Evolutionary conservation across 2,888 invertebrate genomes (phyloP).

Genomic region (Parochlus steinenii): DNA sequence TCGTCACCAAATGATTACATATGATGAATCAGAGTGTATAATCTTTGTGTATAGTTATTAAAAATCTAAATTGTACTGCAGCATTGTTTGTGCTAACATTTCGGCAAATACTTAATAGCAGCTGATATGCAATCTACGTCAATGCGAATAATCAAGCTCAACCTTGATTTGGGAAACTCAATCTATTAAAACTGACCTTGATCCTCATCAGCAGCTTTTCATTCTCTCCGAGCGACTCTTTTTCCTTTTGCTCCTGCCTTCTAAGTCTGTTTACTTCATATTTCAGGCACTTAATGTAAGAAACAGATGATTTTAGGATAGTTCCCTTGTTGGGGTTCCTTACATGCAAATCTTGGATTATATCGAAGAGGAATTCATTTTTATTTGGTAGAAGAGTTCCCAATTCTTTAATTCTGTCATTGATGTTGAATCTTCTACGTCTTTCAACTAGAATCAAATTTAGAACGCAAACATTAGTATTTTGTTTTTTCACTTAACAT

Average conservation of each 20-base stretch:
- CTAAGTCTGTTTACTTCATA: conserved; percentile 46
- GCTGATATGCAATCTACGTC: too few relatives aligned
- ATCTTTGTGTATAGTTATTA: too few relatives aligned
- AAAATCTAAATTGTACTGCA: too few relatives aligned
- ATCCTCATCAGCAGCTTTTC: conserved; percentile 57
- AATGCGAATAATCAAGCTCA: too few relatives aligned
- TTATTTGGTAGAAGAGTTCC: conserved; percentile 75
- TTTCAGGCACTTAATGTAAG: conserved; percentile 69
- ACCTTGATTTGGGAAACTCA: too few relatives aligned
- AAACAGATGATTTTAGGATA: conserved; percentile 82
- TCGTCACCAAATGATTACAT: too few relatives aligned
- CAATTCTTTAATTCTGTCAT: conserved; percentile 85
- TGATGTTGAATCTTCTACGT: conserved; percentile 80
- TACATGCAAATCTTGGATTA: conserved; percentile 53
- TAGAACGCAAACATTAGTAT: too few relatives aligned
- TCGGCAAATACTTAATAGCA: too few relatives aligned
- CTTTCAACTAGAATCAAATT: conserved; percentile 57
- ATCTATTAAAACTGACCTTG: conserved; percentile 42
- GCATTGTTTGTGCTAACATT: too few relatives aligned
- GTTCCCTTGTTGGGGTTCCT: conserved; percentile 66
- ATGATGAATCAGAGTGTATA: too few relatives aligned
- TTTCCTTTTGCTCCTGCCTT: conserved; percentile 50
- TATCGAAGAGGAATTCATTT: conserved; percentile 70
- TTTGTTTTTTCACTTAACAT: too few relatives aligned
- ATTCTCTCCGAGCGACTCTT: conserved; percentile 59